phyloP scores from a whole-genome alignment of 2,888 invertebrate genomes.

The Thysanoteuthis rhombus region DNA sequence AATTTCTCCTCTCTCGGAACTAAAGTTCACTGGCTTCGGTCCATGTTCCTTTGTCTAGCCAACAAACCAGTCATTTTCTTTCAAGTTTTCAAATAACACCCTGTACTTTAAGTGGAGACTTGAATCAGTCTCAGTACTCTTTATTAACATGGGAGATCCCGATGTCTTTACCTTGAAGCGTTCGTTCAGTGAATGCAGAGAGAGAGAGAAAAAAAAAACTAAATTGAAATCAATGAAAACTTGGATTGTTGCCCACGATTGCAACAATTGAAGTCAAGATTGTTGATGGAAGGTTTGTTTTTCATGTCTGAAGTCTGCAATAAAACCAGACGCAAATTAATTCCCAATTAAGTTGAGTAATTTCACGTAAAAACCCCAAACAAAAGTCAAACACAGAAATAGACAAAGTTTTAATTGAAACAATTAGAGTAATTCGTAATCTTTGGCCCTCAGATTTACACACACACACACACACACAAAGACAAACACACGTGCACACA shows the following conservation, averaged over 20 bases:
- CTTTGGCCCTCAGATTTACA: too few species aligned
- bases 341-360: background rate
- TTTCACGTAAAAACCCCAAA: background rate
- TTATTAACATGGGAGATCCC: background rate
- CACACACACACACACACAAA: constrained; percentile 31
- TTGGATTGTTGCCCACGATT: constrained; percentile 12
- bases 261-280: background rate
- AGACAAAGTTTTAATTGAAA: background rate
- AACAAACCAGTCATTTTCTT: background rate
- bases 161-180: background rate
- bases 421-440: background rate
- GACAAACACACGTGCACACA: too few species aligned
- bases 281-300: background rate
- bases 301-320: background rate
- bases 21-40: too few species aligned
- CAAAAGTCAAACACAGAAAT: background rate
- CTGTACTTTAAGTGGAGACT: background rate
- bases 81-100: background rate
- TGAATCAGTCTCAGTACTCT: background rate
- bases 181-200: background rate
- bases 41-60: background rate
- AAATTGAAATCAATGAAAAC: background rate
- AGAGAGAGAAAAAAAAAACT: too few species aligned
- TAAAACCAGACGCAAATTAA: background rate
- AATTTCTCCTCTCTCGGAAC: background rate